Evolutionary conservation across 2,797 vertebrate species (phyloP).

Genomic region (Micropoecilia bifurca): DNA sequence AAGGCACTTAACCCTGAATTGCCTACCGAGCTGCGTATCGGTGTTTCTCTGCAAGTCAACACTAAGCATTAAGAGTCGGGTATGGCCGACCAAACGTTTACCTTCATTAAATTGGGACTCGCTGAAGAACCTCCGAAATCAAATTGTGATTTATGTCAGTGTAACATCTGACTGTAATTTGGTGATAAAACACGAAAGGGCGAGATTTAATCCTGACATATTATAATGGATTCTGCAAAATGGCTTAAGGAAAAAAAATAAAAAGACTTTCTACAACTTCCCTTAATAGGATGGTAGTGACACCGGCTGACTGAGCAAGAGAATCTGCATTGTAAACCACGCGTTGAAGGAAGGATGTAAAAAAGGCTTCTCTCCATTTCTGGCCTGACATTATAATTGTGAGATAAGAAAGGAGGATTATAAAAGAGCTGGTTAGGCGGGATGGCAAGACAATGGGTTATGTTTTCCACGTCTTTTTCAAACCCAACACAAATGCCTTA

Average conservation of each 20-base stretch:
- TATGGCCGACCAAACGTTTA: neutral
- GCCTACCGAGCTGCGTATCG: no score
- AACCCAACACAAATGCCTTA: conserved; percentile 5
- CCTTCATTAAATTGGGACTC: neutral
- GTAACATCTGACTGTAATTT: neutral
- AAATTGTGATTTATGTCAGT: neutral
- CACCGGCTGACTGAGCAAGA: conserved; percentile 1
- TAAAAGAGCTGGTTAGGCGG: neutral
- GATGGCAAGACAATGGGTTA: conserved; percentile 1
- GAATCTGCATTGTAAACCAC: neutral
- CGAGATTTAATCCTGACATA: neutral
- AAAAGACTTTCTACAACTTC: neutral
- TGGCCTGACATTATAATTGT: neutral
- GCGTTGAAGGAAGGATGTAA: neutral
- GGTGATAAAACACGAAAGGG: neutral
- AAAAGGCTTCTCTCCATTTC: neutral
- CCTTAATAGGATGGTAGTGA: neutral
- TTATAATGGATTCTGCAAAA: neutral
- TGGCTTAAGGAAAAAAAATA: neutral
- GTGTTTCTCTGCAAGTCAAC: neutral
- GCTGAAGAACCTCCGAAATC: neutral
- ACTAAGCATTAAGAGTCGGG: neutral
- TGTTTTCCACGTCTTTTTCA: neutral
- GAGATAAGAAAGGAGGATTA: neutral
- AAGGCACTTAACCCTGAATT: no score